These are phyloP conservation scores for Caenorhabditis macrosperma DNA, from an alignment of 2,888 invertebrate genomes.

Conservation along the genomic window DNA sequence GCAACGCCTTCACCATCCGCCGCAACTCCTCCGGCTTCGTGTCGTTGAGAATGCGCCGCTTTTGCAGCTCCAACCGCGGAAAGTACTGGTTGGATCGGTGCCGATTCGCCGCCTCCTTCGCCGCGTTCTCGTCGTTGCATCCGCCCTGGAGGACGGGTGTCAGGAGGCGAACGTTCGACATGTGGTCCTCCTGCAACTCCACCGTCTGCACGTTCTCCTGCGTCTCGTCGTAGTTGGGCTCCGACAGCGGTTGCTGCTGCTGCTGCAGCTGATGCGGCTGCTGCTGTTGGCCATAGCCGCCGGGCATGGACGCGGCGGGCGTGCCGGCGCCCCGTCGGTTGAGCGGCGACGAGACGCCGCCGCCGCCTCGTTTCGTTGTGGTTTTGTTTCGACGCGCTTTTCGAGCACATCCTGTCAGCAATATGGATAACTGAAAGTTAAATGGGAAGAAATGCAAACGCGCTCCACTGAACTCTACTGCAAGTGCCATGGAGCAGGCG, in stretches of 20 bases:
- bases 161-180: conserved; percentile 48
- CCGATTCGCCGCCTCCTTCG: conserved; percentile 47
- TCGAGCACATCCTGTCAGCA: conserved; percentile 1
- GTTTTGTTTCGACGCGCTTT: background rate
- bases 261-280: background rate
- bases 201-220: conserved; percentile 42
- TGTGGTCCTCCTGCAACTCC: conserved; percentile 38
- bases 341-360: too few species aligned
- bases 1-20: conserved; percentile 22
- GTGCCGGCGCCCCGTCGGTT: too few species aligned
- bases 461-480: too few species aligned
- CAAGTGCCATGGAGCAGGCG: too few species aligned
- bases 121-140: conserved; percentile 57
- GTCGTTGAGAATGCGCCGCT: conserved; percentile 22
- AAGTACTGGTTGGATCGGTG: conserved; percentile 49
- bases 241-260: background rate
- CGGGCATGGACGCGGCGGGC: too few species aligned
- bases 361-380: too few species aligned
- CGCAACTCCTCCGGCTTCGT: conserved; percentile 29
- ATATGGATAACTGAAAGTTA: background rate
- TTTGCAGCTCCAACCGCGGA: conserved; percentile 48
- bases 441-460: too few species aligned
- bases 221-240: conserved; percentile 33
- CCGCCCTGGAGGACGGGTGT: conserved; percentile 44
- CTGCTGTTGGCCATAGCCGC: too few species aligned